phyloP scores from a whole-genome alignment of 1,140 invertebrate genomes.

The Anthonomus grandis region DNA sequence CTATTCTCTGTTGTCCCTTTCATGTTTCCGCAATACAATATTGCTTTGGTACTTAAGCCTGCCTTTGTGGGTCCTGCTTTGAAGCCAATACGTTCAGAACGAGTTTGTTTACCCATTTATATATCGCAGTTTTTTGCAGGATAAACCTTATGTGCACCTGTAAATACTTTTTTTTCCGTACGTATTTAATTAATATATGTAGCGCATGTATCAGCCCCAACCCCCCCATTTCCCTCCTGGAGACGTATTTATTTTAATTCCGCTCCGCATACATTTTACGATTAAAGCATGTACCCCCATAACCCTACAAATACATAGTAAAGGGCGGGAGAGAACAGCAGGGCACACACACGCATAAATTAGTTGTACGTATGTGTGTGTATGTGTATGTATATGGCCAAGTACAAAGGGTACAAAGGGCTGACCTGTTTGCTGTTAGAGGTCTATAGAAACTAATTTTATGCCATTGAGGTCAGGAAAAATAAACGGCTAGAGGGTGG shows the following conservation, averaged over 20 bases:
- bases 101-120: no score
- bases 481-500: background rate
- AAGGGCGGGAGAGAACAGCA: background rate
- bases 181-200: slow-evolving; percentile 1
- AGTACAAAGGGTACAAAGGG: slow-evolving; percentile 7
- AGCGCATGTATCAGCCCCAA: no score
- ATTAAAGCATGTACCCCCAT: background rate
- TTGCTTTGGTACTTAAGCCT: no score
- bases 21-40: no score
- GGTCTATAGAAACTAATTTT: slow-evolving; percentile 11
- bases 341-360: slow-evolving; percentile 6
- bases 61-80: no score
- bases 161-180: background rate
- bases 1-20: no score
- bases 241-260: background rate
- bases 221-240: background rate
- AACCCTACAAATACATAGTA: background rate
- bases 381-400: no score
- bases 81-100: no score
- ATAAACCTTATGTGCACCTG: background rate
- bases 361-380: slow-evolving; percentile 3
- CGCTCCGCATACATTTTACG: background rate
- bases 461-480: slow-evolving; percentile 1
- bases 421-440: slow-evolving; percentile 3
- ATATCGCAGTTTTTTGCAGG: no score